A percentile compares a stretch with the other conserved stretches of the same genome.
Conservation (phyloP, 2,888 invertebrate species). For the Xestia ashworthii region DNA sequence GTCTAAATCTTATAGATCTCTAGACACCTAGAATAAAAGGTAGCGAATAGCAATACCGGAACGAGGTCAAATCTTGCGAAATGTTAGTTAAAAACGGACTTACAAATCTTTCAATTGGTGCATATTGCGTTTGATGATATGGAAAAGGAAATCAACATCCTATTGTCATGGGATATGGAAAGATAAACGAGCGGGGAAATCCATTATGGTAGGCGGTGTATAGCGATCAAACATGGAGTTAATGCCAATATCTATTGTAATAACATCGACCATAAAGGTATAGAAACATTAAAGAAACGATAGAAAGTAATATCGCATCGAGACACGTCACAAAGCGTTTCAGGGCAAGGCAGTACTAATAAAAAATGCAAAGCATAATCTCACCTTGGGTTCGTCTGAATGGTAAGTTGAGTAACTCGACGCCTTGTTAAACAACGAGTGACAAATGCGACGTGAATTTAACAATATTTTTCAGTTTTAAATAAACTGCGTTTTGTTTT, state of each 20-base stretch:
- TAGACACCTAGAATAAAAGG: conserved; percentile 40
- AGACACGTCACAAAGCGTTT: conserved; percentile 70
- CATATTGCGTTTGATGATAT: conserved; percentile 17
- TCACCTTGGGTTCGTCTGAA: conserved; percentile 74
- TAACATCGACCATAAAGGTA: conserved; percentile 27
- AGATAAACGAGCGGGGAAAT: conserved; percentile 3
- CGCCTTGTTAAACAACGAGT: conserved; percentile 61
- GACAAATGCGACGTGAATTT: conserved; percentile 56
- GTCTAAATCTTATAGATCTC: conserved; percentile 35
- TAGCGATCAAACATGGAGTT: neutral
- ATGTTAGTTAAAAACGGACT: conserved; percentile 17
- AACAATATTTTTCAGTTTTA: conserved; percentile 52
- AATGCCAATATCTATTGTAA: conserved; percentile 29
- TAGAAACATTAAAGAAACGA: conserved; percentile 41
- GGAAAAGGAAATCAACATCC: conserved; percentile 30
- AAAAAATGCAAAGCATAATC: conserved; percentile 78
- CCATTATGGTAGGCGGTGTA: neutral
- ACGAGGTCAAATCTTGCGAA: conserved; percentile 52
- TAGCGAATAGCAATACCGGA: conserved; percentile 31
- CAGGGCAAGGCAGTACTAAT: conserved; percentile 75
- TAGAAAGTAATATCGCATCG: conserved; percentile 62
- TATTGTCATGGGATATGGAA: conserved; percentile 9
- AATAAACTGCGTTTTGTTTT: conserved; percentile 38
- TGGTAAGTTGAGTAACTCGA: conserved; percentile 73
- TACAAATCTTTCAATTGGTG: conserved; percentile 16